Percentiles rank a stretch among this genome's conserved stretches.
These are phyloP conservation scores for Cyprinodon brontotheroides DNA, from an alignment of 2,113 vertebrate species.

Conservation along the genomic window DNA sequence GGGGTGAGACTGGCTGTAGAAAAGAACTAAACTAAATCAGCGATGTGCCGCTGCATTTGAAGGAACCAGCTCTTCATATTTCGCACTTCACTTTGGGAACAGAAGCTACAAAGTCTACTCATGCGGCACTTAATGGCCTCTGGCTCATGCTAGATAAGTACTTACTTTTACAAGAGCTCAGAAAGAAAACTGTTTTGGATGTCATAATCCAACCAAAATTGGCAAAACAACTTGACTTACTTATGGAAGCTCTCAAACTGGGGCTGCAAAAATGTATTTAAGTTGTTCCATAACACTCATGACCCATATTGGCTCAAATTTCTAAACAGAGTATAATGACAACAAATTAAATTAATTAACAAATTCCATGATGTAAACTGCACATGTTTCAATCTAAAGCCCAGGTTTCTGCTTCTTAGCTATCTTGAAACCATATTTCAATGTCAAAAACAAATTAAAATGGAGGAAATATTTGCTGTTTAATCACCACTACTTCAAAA, in stretches of 20 bases:
- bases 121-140: neutral
- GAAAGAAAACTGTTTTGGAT: neutral
- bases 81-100: neutral
- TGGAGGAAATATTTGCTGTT: neutral
- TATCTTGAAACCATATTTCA: neutral
- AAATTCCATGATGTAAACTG: neutral
- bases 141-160: no score
- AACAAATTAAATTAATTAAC: neutral
- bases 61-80: neutral
- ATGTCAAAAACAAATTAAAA: slow-evolving; percentile 7
- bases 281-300: no score
- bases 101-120: neutral
- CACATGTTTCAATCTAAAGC: neutral
- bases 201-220: neutral
- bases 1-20: neutral
- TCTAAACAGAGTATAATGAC: neutral
- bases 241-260: neutral
- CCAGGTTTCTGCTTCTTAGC: neutral
- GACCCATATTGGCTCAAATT: neutral
- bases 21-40: no score
- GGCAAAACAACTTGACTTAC: neutral
- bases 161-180: neutral
- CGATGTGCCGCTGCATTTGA: neutral
- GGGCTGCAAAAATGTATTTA: neutral
- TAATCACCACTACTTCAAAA: neutral